Evolutionary conservation across 2,888 invertebrate genomes (phyloP), one percentile per base, ranked within the genome.

Genomic region (Cephus nigrinus): DNA sequence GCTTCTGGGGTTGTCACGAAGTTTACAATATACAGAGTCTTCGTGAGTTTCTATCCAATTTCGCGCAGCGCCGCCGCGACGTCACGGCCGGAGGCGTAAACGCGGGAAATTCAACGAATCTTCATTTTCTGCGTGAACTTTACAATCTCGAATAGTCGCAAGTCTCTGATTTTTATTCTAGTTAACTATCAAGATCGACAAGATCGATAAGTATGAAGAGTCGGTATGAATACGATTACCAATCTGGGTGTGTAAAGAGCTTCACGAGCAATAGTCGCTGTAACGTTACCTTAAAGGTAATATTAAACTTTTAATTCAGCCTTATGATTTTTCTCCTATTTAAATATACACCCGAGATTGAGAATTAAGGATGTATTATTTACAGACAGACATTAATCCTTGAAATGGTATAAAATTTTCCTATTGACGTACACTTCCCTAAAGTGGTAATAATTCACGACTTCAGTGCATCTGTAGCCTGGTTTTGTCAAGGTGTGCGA

Each of bases 1-100:
- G 82, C 84, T 82, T 76, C 84, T 78, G 81, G 82, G 84, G 83
- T 85, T 86, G 85, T 86, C 86, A 83, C 80, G 75, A 80, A 86
- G 85, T 86, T 86, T 83, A 83, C 86, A 79, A 81, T 83, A 82
- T 86, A 83, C 86, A 71, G 74, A 74, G 34, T n/a, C 74, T 74
- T 35, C 77, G 74, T 36, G 80, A 84, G 84, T 84, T 84, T 80
- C 82, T 82, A 82, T 85, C 85, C 85, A 85, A 85, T 86, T 85
- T 84, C 86, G 74, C 76, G 77, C 75, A 81, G 23, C 77, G 76
- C 73, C 80, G 77, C 68, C 79, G 71, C 77, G 78, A 80, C 81
- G 80, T 82, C 83, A 83, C 82, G 80, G 76, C 76, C 23, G 55
- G 55, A 55, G 55, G 55, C 55, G 55, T 55, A 23, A 55, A 55